Conservation (phyloP, 2,888 invertebrate species). For the Cantharis nigra region DNA sequence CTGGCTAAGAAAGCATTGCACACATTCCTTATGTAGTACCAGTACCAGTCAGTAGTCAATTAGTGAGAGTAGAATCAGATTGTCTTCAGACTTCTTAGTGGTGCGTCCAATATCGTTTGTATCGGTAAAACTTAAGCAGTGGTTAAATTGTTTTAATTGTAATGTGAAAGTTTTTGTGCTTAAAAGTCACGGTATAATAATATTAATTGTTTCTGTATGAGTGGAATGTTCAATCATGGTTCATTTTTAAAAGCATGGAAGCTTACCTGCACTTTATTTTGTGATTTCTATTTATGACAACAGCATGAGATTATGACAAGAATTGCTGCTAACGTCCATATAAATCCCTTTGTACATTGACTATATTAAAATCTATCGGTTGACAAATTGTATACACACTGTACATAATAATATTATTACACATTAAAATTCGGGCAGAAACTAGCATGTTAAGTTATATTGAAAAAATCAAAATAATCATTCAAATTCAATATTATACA, state of each 20-base stretch:
- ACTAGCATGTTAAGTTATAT: neutral
- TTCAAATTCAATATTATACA: neutral
- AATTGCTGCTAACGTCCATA: too few relatives aligned
- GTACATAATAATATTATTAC: neutral
- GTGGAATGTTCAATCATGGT: neutral
- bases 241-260: neutral
- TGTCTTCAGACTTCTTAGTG: neutral
- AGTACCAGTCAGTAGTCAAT: neutral
- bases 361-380: neutral
- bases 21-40: neutral
- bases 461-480: neutral
- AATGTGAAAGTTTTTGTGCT: neutral
- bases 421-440: neutral
- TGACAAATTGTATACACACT: too few relatives aligned
- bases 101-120: neutral
- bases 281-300: neutral
- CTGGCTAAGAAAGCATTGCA: slow-evolving; percentile 12
- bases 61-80: slow-evolving; percentile 16
- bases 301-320: neutral
- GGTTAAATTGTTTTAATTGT: neutral
- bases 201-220: neutral
- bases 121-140: neutral
- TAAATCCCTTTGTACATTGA: neutral
- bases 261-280: neutral
- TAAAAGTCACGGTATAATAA: neutral